phyloP scores from a whole-genome alignment of 1,140 invertebrate species.

The Eurytemora carolleeae region DNA sequence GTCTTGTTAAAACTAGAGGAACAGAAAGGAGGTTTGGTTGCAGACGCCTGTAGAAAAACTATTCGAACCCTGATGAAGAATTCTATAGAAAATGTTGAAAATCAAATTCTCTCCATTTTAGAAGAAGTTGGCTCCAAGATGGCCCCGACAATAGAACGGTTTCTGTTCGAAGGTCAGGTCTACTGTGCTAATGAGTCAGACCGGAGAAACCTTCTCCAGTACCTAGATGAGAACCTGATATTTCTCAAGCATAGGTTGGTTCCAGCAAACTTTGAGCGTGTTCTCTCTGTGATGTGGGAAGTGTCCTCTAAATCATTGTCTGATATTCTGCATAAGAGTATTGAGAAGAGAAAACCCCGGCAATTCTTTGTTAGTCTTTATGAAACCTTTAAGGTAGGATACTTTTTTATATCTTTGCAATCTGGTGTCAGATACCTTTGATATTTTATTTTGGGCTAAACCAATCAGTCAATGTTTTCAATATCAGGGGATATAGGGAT shows the following conservation, averaged over 20 bases:
- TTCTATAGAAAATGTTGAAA: constrained; percentile 6
- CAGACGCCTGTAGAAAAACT: constrained; percentile 11
- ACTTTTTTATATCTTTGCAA: no score
- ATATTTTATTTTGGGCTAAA: no score
- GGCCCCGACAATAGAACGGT: constrained; percentile 1
- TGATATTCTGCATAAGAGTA: constrained; percentile 3
- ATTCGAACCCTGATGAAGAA: constrained; percentile 5
- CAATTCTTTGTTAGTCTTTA: neutral
- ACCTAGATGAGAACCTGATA: constrained; percentile 9
- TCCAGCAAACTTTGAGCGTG: constrained; percentile 6
- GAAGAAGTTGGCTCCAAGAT: constrained; percentile 1
- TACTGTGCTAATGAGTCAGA: neutral
- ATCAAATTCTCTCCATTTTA: constrained; percentile 5
- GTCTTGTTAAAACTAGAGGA: constrained; percentile 4
- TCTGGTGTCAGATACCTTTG: no score
- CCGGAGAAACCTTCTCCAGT: neutral
- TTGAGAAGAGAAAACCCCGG: neutral
- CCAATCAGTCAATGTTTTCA: no score
- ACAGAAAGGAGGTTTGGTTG: constrained; percentile 2
- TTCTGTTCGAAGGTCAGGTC: constrained; percentile 1
- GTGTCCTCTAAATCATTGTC: neutral
- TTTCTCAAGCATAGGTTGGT: constrained; percentile 7
- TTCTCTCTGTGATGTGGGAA: neutral
- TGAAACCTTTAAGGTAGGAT: neutral
- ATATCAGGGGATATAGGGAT: no score